phyloP scores from a whole-genome alignment of 2,113 vertebrate species.

The Pteropus alecto region DNA sequence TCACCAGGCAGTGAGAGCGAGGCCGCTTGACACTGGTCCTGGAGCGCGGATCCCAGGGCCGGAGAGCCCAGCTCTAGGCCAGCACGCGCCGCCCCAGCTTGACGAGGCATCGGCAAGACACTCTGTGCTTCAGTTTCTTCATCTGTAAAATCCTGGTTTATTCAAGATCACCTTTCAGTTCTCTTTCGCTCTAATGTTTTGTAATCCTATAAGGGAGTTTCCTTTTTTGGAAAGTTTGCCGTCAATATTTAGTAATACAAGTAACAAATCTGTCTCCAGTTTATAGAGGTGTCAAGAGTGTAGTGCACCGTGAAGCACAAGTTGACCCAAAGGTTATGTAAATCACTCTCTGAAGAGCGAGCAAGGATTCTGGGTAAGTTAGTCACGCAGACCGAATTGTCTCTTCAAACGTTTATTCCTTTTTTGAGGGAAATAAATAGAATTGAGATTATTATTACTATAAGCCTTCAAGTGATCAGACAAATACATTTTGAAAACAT shows the following conservation, averaged over 20 bases:
- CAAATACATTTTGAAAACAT: neutral
- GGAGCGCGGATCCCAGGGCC: neutral
- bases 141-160: neutral
- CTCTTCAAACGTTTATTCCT: neutral
- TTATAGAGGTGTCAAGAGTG: constrained; percentile 48
- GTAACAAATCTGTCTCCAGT: constrained; percentile 11
- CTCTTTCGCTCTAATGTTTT: constrained; percentile 48
- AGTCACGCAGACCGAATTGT: neutral
- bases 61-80: neutral
- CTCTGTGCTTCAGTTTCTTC: neutral
- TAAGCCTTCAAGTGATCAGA: neutral
- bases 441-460: neutral
- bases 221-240: neutral
- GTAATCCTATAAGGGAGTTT: constrained; percentile 51
- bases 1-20: neutral
- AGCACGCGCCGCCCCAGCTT: neutral
- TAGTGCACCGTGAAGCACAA: constrained; percentile 19
- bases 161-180: constrained; percentile 49
- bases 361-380: neutral
- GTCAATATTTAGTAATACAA: constrained; percentile 56
- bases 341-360: neutral
- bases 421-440: constrained; percentile 17
- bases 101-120: neutral
- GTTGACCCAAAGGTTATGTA: constrained; percentile 16
- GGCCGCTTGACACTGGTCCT: neutral